Percentiles rank a stretch among this genome's conserved stretches.
Conservation (phyloP, 2,797 vertebrate genomes). For the Bufotes viridis region DNA sequence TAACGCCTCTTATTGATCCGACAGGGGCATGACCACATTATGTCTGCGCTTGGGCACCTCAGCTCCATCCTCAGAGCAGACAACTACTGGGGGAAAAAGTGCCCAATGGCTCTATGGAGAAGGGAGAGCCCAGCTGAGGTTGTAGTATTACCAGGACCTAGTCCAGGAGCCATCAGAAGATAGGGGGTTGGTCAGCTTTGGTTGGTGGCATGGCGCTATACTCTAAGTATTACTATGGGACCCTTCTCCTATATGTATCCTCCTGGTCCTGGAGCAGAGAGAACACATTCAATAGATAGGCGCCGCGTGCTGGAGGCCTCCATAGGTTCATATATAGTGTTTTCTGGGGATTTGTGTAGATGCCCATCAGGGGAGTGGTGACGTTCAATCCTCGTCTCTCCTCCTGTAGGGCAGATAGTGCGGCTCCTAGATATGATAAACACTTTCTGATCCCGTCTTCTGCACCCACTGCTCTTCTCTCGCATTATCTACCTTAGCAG, state of each 20-base stretch:
- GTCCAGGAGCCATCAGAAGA: too few relatives aligned
- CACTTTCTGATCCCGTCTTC: background rate
- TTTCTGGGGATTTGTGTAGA: background rate
- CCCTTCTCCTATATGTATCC: background rate
- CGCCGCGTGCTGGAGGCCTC: background rate
- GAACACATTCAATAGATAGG: background rate
- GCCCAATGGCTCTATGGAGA: too few relatives aligned
- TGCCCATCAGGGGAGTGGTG: background rate
- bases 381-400: background rate
- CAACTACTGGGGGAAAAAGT: background rate
- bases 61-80: background rate
- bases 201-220: background rate
- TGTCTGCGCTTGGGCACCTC: background rate
- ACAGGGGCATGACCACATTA: too few relatives aligned
- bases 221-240: too few relatives aligned
- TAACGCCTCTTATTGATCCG: background rate
- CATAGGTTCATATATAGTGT: background rate
- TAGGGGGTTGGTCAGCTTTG: background rate
- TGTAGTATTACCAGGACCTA: too few relatives aligned
- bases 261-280: background rate
- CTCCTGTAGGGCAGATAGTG: background rate
- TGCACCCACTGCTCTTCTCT: background rate
- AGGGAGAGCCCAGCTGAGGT: background rate
- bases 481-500: slow-evolving; percentile 21
- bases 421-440: background rate